Evolutionary conservation across 2,113 vertebrate species (phyloP), one percentile per base, ranked within the genome.

Genomic region (Malaclemys terrapin): DNA sequence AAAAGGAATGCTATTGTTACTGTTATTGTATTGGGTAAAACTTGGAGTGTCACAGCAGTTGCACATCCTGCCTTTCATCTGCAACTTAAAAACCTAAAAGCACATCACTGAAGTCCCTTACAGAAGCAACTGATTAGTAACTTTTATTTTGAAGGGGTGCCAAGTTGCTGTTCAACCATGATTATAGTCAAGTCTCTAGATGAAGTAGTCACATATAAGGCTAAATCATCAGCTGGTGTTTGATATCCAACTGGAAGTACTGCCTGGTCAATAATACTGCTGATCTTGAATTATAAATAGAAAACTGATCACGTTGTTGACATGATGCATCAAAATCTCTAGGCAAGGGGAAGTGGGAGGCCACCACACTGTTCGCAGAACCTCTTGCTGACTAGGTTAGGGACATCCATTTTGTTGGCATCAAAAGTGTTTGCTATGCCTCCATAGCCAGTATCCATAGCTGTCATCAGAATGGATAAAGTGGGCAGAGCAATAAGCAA

Each of bases 341-440:
- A 59, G 81, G 19, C 49, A 54, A 87, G 78, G 29, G 8, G 0
- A 24, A 4, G 25, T 47, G 9, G 54, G n/a, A 81, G 38, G 13
- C n/a, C 86, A 22, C 4, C 8, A 56, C 79, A 62, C 14, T 27
- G 2, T 0, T 0, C 0, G n/a, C 31, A 76, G 19, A 6, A 5
- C 90, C n/a, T 92, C 17, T 31, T 86, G 2, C 8, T 76, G 42
- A 9, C 6, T 47, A 89, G 10, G 14, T 75, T 19, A 84, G 35
- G 49, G 80, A 80, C 59, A 49, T 54, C 56, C 8, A 25, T 62
- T 45, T 47, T n/a, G 13, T 29, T 0, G 0, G 14, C 89, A 29
- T 72, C 78, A 49, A 53, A 79, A 62, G 52, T 6, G 0, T 75
- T 92, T 22, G 0, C 14, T 38, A 2, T 12, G 72, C 29, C 17